Evolutionary conservation across 2,113 vertebrate genomes (phyloP), one percentile per base, ranked within the genome.

Genomic region (Tragulus kanchil): DNA sequence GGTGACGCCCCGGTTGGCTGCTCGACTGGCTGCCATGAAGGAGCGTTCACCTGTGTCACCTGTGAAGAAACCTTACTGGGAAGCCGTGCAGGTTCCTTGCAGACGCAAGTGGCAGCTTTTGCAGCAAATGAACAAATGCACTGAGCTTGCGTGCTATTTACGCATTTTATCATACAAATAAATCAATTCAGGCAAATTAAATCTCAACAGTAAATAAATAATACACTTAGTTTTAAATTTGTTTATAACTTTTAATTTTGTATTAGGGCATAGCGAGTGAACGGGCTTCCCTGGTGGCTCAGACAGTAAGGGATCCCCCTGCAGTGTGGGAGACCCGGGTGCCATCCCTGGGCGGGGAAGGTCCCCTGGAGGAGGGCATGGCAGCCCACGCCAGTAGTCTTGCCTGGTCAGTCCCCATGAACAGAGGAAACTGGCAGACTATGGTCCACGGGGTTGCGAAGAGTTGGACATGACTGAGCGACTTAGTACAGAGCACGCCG

Each of bases 21-120:
- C 23, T 3, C 56, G n/a, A 0, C 4, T 4, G 15, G 14, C 7
- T 2, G 17, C 45, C 28, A 2, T 9, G 25, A 2, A 48, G 69
- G 48, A 58, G 4, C 1, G 1, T 5, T 45, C 1, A 8, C 50
- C 48, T 16, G 17, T 2, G 0, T 26, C 81, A 36, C 6, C 3
- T 13, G 3, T 28, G 6, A 64, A 9, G 14, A 52, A 62, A 23
- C 5, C 17, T 58, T 8, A n/a, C 5, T 11, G 1, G 7, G 45
- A 73, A 56, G 9, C 0, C 1, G 8, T 50, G 16, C 36, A 13
- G 31, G 12, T 19, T 8, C 13, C n/a, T 45, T 62, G 54, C 23
- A 15, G 25, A 64, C 6, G 48, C 2, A 2, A 58, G 2, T 2
- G 31, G 62, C 8, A 42, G 36, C 42, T 84, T 54, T n/a, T 15